Conservation (phyloP, 1,140 invertebrate genomes). For the Bemisia tabaci region DNA sequence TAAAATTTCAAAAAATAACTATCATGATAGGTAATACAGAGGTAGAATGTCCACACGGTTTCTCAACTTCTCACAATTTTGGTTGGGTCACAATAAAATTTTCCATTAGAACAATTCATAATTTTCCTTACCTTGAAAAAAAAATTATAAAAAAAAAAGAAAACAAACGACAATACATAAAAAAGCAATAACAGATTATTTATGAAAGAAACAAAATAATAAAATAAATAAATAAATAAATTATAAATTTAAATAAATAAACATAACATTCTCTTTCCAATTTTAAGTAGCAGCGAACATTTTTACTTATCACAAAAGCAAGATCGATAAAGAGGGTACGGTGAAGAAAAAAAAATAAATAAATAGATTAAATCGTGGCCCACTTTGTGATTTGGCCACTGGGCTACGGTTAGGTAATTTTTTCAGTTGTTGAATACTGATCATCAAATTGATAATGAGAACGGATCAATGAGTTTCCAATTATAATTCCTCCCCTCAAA, state of each 20-base stretch:
- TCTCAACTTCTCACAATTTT: not conserved
- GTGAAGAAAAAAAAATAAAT: not conserved
- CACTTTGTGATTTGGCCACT: too few relatives aligned
- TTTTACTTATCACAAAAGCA: not conserved
- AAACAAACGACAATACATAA: not conserved
- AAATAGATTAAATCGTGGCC: too few relatives aligned
- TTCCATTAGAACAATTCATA: not conserved
- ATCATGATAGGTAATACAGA: not conserved
- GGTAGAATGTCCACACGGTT: not conserved
- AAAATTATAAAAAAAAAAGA: not conserved
- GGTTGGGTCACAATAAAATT: not conserved
- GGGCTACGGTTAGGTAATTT: too few relatives aligned
- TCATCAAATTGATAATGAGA: not conserved
- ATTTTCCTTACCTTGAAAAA: too few relatives aligned
- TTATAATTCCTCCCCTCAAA: not conserved
- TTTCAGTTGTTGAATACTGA: not conserved
- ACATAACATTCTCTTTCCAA: not conserved
- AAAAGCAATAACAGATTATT: not conserved
- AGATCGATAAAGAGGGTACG: not conserved
- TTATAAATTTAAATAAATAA: not conserved
- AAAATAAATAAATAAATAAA: not conserved
- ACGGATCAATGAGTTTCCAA: not conserved
- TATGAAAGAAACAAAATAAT: not conserved
- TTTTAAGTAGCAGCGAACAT: not conserved
- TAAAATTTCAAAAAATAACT: slow-evolving; percentile 1